Evolutionary conservation across 2,888 invertebrate genomes (phyloP), one percentile per base, ranked within the genome.

Genomic region (Choristoneura rosaceana): DNA sequence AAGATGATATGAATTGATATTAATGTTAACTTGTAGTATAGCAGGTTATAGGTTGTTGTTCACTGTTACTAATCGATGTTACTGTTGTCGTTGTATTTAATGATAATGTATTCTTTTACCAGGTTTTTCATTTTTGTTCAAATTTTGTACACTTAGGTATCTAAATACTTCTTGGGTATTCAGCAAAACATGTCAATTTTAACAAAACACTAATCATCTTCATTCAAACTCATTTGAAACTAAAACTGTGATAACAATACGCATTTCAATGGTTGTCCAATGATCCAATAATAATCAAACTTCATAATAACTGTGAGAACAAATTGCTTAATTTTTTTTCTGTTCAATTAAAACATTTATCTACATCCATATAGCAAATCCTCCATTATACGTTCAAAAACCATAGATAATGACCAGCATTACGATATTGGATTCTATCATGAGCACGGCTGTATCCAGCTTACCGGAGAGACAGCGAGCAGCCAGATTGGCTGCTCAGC

Each of bases 21-120:
- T 55, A 45, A 45, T 71, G 71, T 67, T 66, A 55, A 62, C 33
- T 71, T 17, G 62, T 67, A 67, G 55, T 25, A 47, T 55, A 62
- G 45, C 67, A 55, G 15, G 45, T 38, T 66, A 15, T 71, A 62
- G 38, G 55, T 47, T 61, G 61, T 61, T 67, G 63, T 64, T 55
- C 4, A 9, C 41, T 70, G 33, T 55, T n/a, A 55, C 55, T 58
- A 25, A 58, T 67, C 12, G 25, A 47, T 71, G 71, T 71, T 66
- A 58, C 60, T 66, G 45, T 67, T 58, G 71, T 34, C 62, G 47
- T 71, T 67, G 67, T 67, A 58, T 67, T 17, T 25, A 55, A 67
- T 62, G 41, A 71, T 45, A 59, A 65, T 61, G 58, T 34, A 62
- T 52, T 66, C 12, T 66, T 50, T 55, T 67, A 67, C 55, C 62